These are phyloP conservation scores for Anorthoa munda DNA, from an alignment of 2,888 invertebrate genomes.

Conservation along the genomic window DNA sequence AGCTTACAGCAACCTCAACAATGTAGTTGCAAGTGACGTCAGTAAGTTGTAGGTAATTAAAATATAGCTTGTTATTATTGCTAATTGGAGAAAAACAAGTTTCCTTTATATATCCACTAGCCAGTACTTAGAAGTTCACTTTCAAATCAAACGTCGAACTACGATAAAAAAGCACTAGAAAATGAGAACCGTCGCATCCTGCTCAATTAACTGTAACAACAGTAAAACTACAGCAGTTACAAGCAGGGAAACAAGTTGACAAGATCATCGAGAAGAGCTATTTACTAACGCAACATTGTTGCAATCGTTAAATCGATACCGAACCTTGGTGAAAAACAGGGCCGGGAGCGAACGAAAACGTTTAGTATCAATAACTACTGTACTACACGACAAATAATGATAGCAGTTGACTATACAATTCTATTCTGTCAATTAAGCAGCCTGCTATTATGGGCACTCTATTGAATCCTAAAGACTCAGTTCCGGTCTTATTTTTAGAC, in stretches of 20 bases:
- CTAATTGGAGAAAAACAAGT: neutral
- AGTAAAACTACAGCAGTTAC: conserved; percentile 5
- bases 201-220: neutral
- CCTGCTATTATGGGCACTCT: neutral
- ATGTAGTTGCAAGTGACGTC: too few relatives aligned
- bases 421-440: neutral
- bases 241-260: conserved; percentile 10
- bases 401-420: conserved; percentile 1
- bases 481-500: neutral
- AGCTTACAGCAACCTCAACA: too few relatives aligned
- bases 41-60: too few relatives aligned
- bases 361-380: conserved; percentile 7
- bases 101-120: neutral
- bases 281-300: conserved; percentile 48
- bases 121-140: neutral
- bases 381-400: neutral
- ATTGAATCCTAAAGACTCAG: neutral
- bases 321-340: neutral
- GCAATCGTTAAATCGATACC: conserved; percentile 19
- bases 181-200: neutral
- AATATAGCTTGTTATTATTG: too few relatives aligned
- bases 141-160: neutral
- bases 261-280: conserved; percentile 15
- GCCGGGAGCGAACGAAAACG: neutral
- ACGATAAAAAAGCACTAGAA: neutral